Evolutionary conservation across 2,888 invertebrate species (phyloP).

Genomic region (Eupithecia dodoneata): DNA sequence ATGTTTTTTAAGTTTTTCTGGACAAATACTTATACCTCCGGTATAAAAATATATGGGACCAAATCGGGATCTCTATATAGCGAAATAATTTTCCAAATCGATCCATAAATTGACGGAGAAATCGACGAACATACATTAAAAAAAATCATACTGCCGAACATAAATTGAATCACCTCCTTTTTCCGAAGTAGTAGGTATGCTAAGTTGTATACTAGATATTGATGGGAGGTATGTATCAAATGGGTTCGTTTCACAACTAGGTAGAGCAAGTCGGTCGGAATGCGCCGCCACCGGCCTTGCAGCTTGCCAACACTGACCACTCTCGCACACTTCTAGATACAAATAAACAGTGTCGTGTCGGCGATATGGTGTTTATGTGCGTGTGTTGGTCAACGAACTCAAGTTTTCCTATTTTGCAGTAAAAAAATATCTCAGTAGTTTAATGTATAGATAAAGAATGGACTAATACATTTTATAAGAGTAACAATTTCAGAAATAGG

Average conservation of each 20-base stretch:
- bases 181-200: neutral
- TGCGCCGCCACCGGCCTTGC: constrained; percentile 78
- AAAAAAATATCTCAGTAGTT: constrained; percentile 37
- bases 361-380: constrained; percentile 56
- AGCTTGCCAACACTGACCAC: constrained; percentile 79
- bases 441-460: constrained; percentile 18
- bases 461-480: neutral
- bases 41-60: no score
- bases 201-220: constrained; percentile 48
- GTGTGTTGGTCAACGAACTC: constrained; percentile 58
- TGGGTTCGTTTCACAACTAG: constrained; percentile 76
- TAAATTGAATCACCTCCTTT: no score
- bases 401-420: constrained; percentile 44
- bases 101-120: no score
- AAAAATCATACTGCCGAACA: no score
- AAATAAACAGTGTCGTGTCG: constrained; percentile 61
- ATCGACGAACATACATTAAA: no score
- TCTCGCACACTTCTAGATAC: constrained; percentile 69
- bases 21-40: no score
- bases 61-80: no score
- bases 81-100: no score
- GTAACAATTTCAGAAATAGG: neutral
- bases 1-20: no score
- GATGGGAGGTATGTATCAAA: constrained; percentile 65
- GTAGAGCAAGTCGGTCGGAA: constrained; percentile 72